phyloP scores from a whole-genome alignment of 1,140 invertebrate species.

The Drosophila triauraria region DNA sequence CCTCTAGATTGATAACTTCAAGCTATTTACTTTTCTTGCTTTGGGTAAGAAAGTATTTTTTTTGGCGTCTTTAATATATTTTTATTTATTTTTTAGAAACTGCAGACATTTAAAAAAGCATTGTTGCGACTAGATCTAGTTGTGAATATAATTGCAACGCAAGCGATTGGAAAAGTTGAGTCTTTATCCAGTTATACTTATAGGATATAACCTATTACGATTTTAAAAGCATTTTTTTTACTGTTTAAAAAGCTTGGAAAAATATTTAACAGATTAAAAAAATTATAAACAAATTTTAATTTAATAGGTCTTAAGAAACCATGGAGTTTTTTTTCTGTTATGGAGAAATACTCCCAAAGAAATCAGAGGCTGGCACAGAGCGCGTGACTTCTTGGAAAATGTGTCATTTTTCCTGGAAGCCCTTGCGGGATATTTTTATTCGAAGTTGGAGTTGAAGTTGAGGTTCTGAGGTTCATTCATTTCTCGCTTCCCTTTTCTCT shows the following conservation, averaged over 20 bases:
- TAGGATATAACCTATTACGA: too few relatives aligned
- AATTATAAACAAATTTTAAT: too few relatives aligned
- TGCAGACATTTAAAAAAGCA: too few relatives aligned
- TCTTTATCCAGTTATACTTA: too few relatives aligned
- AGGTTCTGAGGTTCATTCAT: slow-evolving; percentile 21
- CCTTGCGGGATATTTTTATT: slow-evolving; percentile 12
- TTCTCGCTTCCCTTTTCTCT: slow-evolving; percentile 17
- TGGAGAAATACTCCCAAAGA: neutral
- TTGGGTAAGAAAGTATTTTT: neutral
- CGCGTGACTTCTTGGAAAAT: slow-evolving; percentile 80
- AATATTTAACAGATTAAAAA: too few relatives aligned
- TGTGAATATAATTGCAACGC: too few relatives aligned
- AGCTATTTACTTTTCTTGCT: too few relatives aligned
- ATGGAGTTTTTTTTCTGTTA: neutral
- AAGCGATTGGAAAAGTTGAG: too few relatives aligned
- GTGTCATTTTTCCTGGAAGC: slow-evolving; percentile 73
- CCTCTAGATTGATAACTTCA: neutral
- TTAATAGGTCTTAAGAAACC: too few relatives aligned
- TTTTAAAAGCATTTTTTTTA: too few relatives aligned
- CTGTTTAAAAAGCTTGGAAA: too few relatives aligned
- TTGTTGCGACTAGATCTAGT: too few relatives aligned
- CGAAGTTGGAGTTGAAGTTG: neutral
- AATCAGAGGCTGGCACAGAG: neutral
- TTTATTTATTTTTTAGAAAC: neutral
- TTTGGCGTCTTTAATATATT: neutral